Evolutionary conservation across 2,888 invertebrate species (phyloP).

Genomic region (Nomada goodeniana): DNA sequence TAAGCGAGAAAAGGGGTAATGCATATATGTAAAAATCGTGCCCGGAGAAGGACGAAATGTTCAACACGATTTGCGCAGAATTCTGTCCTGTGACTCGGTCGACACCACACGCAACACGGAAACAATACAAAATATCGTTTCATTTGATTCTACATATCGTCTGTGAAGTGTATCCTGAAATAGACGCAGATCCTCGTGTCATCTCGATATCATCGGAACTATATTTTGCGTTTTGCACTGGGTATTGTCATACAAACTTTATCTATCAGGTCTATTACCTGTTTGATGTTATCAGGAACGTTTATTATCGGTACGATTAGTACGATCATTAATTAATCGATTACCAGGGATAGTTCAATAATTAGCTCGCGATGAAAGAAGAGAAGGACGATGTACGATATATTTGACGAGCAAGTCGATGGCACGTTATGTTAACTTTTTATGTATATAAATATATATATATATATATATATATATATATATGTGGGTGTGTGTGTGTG

Average conservation of each 20-base stretch:
- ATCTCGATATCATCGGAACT: constrained; percentile 54
- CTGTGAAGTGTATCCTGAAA: constrained; percentile 52
- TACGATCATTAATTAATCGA: constrained; percentile 48
- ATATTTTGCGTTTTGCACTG: constrained; percentile 49
- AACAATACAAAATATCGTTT: constrained; percentile 57
- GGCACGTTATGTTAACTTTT: constrained; percentile 81
- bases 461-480: constrained; percentile 65
- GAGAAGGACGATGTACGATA: constrained; percentile 75
- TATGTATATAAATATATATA: constrained; percentile 81
- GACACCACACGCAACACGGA: constrained; percentile 38
- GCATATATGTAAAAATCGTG: constrained; percentile 22
- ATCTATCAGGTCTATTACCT: constrained; percentile 44
- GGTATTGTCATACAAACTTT: constrained; percentile 48
- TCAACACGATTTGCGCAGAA: not conserved
- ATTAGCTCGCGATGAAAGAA: constrained; percentile 55
- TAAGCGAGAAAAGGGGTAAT: not conserved
- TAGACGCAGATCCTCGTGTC: constrained; percentile 58
- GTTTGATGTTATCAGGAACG: constrained; percentile 59
- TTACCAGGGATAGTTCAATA: constrained; percentile 71
- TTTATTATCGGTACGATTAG: constrained; percentile 55
- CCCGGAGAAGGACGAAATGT: constrained; percentile 28
- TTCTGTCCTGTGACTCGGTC: constrained; percentile 24
- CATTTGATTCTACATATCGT: constrained; percentile 72
- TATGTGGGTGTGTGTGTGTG: constrained; percentile 72
- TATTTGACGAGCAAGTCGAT: constrained; percentile 74